Evolutionary conservation across 2,113 vertebrate species (phyloP), one percentile per base, ranked within the genome.

Genomic region (Epinephelus fuscoguttatus): DNA sequence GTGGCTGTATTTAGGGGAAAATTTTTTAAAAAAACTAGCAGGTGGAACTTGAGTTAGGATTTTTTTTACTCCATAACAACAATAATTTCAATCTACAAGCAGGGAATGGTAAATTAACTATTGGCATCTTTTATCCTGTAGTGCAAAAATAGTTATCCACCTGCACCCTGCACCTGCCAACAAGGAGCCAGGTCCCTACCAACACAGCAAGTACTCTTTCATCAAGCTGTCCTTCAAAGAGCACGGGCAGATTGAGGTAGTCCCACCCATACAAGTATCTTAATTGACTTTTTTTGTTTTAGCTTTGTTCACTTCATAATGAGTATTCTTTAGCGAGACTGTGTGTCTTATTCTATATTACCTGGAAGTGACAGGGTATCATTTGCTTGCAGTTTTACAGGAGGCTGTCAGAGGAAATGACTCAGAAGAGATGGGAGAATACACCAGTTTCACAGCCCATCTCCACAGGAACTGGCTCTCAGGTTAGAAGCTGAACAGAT

Each of bases 121-220:
- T 30, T 52, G 14, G 4, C 68, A 3, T 72, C 15, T 84, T 59
- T n/a, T 66, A 49, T 90, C 55, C 37, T 82, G 61, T 70, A 99
- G 98, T 96, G 98, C 98, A 88, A 99, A 99, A 95, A 99, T 99
- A 90, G 97, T 99, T 7, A 96, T 98, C 87, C 98, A 99, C 91
- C 96, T 99, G 82, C 96, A 99, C 70, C 94, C 97, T 37, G 42
- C 90, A 53, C 75, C 96, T 87, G 78, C 95, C 47, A 97, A 96
- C 94, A 99, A 97, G 92, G 98, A 99, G 33, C 97, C 97, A 19
- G 98, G 98, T 21, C 98, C 97, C 1, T 98, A 99, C 91, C 98
- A 99, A 92, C 95, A 94, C 45, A 99, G 98, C 96, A 98, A 97
- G 89, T 98, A 96, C 75, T 96, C 97, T 61, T 97, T 96, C 55